phyloP scores from a whole-genome alignment of 2,888 invertebrate genomes.

The Notodonta dromedarius region DNA sequence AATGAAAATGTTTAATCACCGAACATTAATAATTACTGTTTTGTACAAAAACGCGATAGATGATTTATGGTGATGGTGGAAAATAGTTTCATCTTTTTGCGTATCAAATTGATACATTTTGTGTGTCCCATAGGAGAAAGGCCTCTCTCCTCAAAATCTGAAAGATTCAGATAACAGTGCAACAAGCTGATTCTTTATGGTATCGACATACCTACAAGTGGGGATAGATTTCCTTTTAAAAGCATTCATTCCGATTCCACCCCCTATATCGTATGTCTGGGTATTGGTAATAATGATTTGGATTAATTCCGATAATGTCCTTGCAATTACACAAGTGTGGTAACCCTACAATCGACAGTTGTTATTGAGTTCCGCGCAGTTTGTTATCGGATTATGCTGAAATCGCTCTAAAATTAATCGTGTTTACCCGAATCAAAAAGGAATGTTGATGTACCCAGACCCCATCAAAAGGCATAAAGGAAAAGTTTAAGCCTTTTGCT shows the following conservation, averaged over 20 bases:
- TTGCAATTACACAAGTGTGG: neutral
- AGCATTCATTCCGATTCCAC: too few relatives aligned
- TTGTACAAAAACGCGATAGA: neutral
- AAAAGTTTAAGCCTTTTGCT: conserved; percentile 6
- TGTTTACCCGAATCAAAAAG: conserved; percentile 20
- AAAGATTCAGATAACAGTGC: too few relatives aligned
- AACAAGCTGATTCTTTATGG: too few relatives aligned
- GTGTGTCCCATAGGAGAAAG: too few relatives aligned
- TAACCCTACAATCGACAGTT: conserved; percentile 18
- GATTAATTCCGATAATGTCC: neutral
- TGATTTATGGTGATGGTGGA: too few relatives aligned
- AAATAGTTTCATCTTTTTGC: too few relatives aligned
- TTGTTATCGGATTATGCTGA: conserved; percentile 37
- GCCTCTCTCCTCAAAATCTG: too few relatives aligned
- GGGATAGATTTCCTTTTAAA: too few relatives aligned
- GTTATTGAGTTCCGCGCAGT: conserved; percentile 36
- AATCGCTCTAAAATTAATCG: conserved; percentile 36
- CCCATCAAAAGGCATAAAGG: neutral
- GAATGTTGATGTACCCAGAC: conserved; percentile 14
- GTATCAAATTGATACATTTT: too few relatives aligned
- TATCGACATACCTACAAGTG: too few relatives aligned
- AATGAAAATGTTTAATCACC: conserved; percentile 4
- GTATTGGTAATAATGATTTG: too few relatives aligned
- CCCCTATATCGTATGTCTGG: too few relatives aligned
- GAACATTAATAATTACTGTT: neutral